These are phyloP conservation scores for Mycteria americana DNA, from an alignment of 2,797 vertebrate genomes.

Conservation along the genomic window DNA sequence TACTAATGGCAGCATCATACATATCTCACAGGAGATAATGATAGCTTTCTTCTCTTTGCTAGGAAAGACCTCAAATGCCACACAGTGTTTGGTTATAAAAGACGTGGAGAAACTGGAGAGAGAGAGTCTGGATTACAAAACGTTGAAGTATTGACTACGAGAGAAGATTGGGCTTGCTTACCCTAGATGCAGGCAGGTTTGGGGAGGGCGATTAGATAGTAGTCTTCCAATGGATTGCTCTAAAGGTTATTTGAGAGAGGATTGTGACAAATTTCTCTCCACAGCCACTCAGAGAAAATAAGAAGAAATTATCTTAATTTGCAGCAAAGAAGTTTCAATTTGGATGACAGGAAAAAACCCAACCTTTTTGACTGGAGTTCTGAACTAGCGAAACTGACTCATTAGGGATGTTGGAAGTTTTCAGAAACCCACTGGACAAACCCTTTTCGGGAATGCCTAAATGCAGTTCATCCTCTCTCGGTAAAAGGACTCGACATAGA, in stretches of 20 bases:
- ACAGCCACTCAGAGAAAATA: not conserved
- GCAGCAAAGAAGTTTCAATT: not conserved
- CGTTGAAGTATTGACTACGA: rapidly evolving
- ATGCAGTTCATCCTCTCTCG: rapidly evolving
- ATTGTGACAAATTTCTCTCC: not conserved
- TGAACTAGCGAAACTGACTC: not conserved
- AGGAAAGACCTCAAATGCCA: not conserved
- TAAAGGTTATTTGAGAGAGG: not conserved
- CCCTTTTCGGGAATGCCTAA: not conserved
- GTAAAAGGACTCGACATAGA: not conserved
- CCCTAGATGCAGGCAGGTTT: not conserved
- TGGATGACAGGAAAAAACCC: rapidly evolving
- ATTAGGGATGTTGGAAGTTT: not conserved
- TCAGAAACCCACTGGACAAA: not conserved
- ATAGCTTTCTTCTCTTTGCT: not conserved
- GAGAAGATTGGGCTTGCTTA: not conserved
- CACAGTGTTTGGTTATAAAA: not conserved
- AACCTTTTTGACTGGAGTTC: not conserved
- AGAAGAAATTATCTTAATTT: not conserved
- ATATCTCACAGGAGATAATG: not conserved
- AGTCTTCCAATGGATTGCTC: not conserved
- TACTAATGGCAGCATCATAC: not conserved
- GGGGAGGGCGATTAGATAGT: not conserved
- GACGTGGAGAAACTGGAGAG: not conserved
- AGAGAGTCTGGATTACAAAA: not conserved